A percentile compares a stretch with the other conserved stretches of the same genome.
phyloP scores from a whole-genome alignment of 2,113 vertebrate species.

The Lipophrys pholis region DNA sequence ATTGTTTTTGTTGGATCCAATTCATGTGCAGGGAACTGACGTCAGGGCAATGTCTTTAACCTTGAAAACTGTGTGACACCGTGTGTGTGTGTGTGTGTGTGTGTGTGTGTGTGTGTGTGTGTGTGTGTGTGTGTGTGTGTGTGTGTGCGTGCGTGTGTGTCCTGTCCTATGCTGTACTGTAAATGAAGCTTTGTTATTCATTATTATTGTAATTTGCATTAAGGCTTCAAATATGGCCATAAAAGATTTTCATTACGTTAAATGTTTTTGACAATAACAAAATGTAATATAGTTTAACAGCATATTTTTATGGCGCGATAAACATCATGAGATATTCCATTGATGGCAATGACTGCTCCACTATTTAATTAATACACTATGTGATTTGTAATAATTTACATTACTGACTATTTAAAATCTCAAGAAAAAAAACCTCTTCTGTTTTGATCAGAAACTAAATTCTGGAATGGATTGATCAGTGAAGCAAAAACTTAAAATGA shows the following conservation, averaged over 20 bases:
- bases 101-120: neutral
- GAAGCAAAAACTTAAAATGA: neutral
- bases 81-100: slow-evolving; percentile 1
- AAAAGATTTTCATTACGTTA: neutral
- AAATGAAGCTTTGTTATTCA: neutral
- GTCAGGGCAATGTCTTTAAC: slow-evolving; percentile 65
- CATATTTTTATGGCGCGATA: neutral
- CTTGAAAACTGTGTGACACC: slow-evolving; percentile 52
- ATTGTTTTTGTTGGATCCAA: slow-evolving; percentile 46
- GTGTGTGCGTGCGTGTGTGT: neutral
- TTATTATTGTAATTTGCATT: neutral
- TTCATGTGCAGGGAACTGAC: slow-evolving; percentile 49
- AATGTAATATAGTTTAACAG: neutral
- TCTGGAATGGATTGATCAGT: neutral
- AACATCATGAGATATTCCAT: slow-evolving; percentile 3
- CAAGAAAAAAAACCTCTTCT: neutral
- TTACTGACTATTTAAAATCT: neutral
- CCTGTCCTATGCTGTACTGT: too few species aligned
- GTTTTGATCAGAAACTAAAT: neutral
- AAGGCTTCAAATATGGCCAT: neutral
- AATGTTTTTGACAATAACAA: neutral
- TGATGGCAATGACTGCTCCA: neutral
- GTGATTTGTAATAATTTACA: neutral
- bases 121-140: neutral
- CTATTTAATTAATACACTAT: neutral